Base-by-base conservation (phyloP, 2,113 vertebrate species). In the Prionailurus viverrinus region DNA sequence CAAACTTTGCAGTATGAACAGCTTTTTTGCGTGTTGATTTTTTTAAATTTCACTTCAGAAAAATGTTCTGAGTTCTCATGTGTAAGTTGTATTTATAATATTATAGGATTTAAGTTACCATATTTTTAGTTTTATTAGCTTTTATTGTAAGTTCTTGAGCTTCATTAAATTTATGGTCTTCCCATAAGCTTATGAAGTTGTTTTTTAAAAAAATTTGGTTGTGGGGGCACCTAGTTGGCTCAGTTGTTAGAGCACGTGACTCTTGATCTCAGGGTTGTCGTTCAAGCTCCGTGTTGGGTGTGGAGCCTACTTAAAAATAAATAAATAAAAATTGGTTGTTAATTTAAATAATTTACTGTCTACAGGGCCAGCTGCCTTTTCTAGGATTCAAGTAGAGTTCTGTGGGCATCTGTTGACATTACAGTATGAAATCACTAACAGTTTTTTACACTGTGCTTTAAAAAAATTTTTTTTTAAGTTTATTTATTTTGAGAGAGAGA, bases 1-100 rank as follows among this genome's bases (percentile, higher is more conserved):
- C 18, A 85, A 31, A 61, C 48, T 63, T 94, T 61, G 33, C 29
- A 83, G 27, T 78, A 69, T 10, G 15, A 73, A 69, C 31, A 81
- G 11, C 45, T 45, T 51, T 91, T 91, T 8, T 95, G 4, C n/a
- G 58, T 87, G 41, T n/a, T 41, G n/a, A 73, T n/a, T 53, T 80
- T 84, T 71, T 33, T 13, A 11, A 85, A 53, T 89, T 92, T 94
- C 51, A 63, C 25, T 92, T 92, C 25, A 71, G 65, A 89, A 85
- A 88, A 85, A 33, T 93, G 27, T 74, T 88, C 27, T 45, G 29
- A 86, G 11, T 83, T 92, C 8, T 31, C 9, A 8, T 94, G 29
- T 81, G 11, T 81, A 16, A 41, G 16, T 88, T 73, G 7, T 39
- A 25, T 69, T 74, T 63, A 63, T 81, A 63, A 29, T 94, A 63